phyloP scores from a whole-genome alignment of 2,888 invertebrate genomes.

The Gari tellinella region DNA sequence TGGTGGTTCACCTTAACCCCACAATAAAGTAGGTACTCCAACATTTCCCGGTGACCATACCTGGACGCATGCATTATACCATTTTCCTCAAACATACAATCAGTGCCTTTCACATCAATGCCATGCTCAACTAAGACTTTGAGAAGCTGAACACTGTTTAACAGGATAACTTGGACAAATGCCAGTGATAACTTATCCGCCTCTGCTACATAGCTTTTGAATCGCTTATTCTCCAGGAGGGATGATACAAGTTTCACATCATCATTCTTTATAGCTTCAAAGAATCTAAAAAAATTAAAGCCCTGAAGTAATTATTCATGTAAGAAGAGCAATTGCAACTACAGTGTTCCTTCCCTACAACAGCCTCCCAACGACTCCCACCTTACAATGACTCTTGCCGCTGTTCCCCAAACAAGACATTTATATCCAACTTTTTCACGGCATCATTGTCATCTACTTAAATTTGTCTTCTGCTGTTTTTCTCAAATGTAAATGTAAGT shows the following conservation, averaged over 20 bases:
- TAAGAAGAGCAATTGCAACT: too few relatives aligned
- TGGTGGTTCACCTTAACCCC: slow-evolving; percentile 54
- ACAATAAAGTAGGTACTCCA: slow-evolving; percentile 33
- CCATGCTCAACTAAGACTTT: slow-evolving; percentile 39
- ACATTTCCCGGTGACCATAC: slow-evolving; percentile 56
- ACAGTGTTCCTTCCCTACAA: too few relatives aligned
- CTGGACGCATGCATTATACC: slow-evolving; percentile 55
- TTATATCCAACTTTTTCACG: too few relatives aligned
- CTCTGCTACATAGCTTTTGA: slow-evolving; percentile 26
- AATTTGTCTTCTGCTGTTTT: too few relatives aligned
- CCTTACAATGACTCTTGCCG: too few relatives aligned
- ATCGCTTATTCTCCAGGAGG: slow-evolving; percentile 22
- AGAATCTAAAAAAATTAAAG: slow-evolving; percentile 38
- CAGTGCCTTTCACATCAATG: slow-evolving; percentile 36
- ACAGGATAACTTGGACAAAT: slow-evolving; percentile 50
- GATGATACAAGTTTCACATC: slow-evolving; percentile 22
- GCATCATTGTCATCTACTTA: too few relatives aligned
- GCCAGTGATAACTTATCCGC: slow-evolving; percentile 54
- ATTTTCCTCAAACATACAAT: slow-evolving; percentile 58
- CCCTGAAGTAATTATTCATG: too few relatives aligned
- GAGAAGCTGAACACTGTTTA: slow-evolving; percentile 44
- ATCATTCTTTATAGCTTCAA: slow-evolving; percentile 43
- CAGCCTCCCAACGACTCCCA: too few relatives aligned
- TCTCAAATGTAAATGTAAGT: too few relatives aligned
- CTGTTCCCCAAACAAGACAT: too few relatives aligned